Base-by-base conservation (phyloP, 2,888 invertebrate species). In the Scelioninae gen. 2 region DNA sequence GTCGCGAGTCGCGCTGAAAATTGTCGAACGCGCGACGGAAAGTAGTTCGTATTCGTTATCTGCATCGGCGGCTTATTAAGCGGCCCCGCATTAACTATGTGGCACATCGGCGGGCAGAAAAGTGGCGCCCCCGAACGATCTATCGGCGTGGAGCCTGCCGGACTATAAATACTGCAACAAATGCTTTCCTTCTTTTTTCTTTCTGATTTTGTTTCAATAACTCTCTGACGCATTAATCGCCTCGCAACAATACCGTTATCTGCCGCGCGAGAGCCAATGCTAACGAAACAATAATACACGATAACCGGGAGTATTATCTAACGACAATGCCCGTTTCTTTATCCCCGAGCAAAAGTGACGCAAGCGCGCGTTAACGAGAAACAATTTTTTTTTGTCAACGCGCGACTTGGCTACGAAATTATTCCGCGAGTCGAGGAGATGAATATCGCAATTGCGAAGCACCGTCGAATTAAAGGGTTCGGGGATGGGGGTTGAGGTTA, bases 41-140 rank as follows among this genome's bases (percentile, higher is more conserved):
- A 58, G 58, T 68, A 60, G 58, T 68, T 68, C 58, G 60, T 60
- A 58, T 58, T 68, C 60, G 68, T 69, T 69, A 69, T 60, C 52
- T 15, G 37, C 39, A 16, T 53, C 25, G 35, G 35, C 53, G 35
- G 13, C 58, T 58, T 69, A 69, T 69, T 69, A 61, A 69, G 48
- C 55, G 41, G n/a, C n/a, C 45, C 37, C 13, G 52, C 50, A 50
- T 63, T 69, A 69, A 70, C 63, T 55, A 70, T 70, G 70, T 70
- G 25, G 70, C 70, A 63, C 69, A 70, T 63, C 70, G n/a, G 18
- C 45, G 46, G 41, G 7, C 41, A 53, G 33, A 41, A 55, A 65
- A 55, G 33, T 55, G 46, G 55, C 43, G 55, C 65, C 65, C 53
- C 33, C 58, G 41, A 13, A 53, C 60, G 52, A 53, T 68, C 68